phyloP scores from a whole-genome alignment of 2,797 vertebrate species.

The Streptopelia turtur region DNA sequence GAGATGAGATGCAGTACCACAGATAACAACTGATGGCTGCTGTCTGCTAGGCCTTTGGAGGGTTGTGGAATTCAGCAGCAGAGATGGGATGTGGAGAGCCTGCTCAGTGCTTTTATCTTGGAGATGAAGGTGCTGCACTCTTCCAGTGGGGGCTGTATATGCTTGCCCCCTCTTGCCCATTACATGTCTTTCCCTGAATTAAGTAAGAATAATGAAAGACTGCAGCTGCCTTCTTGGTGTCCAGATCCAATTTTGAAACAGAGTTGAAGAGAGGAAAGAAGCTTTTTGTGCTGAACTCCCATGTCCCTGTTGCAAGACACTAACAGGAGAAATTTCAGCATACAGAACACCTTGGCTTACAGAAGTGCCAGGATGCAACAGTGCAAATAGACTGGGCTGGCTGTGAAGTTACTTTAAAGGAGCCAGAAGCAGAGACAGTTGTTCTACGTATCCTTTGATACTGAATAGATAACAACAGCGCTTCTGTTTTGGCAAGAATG shows the following conservation, averaged over 20 bases:
- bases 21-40: neutral
- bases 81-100: neutral
- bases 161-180: neutral
- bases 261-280: neutral
- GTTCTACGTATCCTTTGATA: neutral
- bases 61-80: neutral
- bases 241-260: neutral
- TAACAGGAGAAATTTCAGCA: neutral
- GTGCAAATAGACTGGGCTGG: neutral
- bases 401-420: neutral
- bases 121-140: neutral
- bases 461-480: fast-evolving
- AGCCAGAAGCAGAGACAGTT: neutral
- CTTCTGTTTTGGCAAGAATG: neutral
- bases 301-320: neutral
- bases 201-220: neutral
- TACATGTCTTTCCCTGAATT: neutral
- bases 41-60: neutral
- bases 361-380: neutral
- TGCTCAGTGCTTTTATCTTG: neutral
- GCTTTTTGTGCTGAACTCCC: neutral
- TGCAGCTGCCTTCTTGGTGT: neutral
- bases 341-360: neutral
- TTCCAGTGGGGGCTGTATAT: neutral
- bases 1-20: neutral